A percentile compares a stretch with the other conserved stretches of the same genome.
phyloP scores from a whole-genome alignment of 2,797 vertebrate species.

The Bufotes viridis region DNA sequence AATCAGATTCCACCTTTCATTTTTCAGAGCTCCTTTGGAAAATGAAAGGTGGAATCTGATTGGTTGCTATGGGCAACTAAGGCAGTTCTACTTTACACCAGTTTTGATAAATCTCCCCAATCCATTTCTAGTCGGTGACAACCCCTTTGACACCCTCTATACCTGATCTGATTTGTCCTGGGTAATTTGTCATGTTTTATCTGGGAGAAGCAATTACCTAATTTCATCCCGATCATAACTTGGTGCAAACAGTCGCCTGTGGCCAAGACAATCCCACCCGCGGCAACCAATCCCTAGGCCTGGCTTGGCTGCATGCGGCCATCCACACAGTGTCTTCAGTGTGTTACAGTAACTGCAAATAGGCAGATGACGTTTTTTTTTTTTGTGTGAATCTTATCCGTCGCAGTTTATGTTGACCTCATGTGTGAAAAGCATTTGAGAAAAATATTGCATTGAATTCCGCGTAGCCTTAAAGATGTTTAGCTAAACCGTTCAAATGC shows the following conservation, averaged over 20 bases:
- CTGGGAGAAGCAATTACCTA: neutral
- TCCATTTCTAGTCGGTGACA: no score
- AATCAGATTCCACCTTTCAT: no score
- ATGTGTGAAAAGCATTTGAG: neutral
- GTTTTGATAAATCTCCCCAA: no score
- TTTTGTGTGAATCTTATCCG: neutral
- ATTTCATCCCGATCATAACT: neutral
- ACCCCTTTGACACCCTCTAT: neutral
- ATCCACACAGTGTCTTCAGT: neutral
- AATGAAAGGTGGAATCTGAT: no score
- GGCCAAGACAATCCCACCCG: no score
- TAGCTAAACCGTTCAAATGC: slow-evolving; percentile 22
- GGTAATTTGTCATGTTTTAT: neutral
- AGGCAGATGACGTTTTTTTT: neutral
- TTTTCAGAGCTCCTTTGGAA: no score
- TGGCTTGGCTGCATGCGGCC: no score
- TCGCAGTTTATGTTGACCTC: neutral
- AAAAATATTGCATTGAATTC: slow-evolving; percentile 14
- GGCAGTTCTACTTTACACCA: no score
- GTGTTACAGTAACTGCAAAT: neutral
- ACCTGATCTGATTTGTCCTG: no score
- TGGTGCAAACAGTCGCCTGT: no score
- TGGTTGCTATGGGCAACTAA: no score
- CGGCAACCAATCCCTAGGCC: no score
- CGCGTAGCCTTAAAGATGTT: slow-evolving; percentile 40